phyloP scores from a whole-genome alignment of 37 sponge, comb jelly and placozoan genomes.

The Crambe crambe region DNA sequence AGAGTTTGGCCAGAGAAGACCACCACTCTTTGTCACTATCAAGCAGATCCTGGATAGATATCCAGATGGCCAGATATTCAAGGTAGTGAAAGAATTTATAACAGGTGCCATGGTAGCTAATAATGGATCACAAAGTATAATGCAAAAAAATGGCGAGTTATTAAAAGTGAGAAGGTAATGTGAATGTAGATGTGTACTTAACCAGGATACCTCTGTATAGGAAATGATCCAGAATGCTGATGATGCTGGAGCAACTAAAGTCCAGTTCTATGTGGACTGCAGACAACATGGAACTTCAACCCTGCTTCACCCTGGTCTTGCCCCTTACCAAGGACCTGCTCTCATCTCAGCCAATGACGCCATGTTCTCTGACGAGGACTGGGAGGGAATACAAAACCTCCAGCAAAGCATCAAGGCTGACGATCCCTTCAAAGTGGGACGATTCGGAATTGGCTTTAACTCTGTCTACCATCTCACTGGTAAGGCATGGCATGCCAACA shows the following conservation, averaged over 20 bases:
- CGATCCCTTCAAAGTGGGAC: slow-evolving; percentile 75
- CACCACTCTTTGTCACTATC: slow-evolving; percentile 61
- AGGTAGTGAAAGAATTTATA: slow-evolving; percentile 47
- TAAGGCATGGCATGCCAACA: no score
- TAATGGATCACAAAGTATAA: no score
- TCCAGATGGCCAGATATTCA: slow-evolving; percentile 84
- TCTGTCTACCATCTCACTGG: slow-evolving; percentile 89
- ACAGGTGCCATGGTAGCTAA: no score
- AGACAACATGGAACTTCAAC: slow-evolving; percentile 46
- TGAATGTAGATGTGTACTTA: no score
- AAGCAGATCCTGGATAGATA: slow-evolving; percentile 72
- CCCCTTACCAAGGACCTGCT: slow-evolving; percentile 77
- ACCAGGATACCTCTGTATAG: no score
- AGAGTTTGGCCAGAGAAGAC: slow-evolving; percentile 56
- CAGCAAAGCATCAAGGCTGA: slow-evolving; percentile 69
- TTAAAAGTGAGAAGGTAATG: no score
- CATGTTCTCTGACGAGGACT: slow-evolving; percentile 68
- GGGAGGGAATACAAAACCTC: slow-evolving; percentile 66
- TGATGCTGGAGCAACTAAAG: slow-evolving; percentile 75
- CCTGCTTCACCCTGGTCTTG: slow-evolving; percentile 41
- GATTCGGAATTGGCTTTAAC: slow-evolving; percentile 85
- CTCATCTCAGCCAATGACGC: slow-evolving; percentile 74
- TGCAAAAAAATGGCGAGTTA: no score
- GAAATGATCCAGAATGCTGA: slow-evolving; percentile 88
- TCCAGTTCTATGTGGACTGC: slow-evolving; percentile 64